Conservation (phyloP, 2,113 vertebrate genomes). For the Argyrosomus japonicus region DNA sequence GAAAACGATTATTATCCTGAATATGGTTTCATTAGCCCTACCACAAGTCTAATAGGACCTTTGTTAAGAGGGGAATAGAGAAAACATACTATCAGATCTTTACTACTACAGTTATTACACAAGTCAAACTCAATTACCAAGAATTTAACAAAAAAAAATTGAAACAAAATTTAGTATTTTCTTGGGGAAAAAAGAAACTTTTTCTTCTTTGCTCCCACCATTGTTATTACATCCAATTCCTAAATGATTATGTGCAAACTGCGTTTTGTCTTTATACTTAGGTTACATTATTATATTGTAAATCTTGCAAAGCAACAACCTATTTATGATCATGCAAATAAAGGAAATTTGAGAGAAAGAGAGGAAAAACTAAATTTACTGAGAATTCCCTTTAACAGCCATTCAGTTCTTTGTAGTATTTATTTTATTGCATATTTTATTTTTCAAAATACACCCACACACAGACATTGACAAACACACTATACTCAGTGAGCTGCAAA, state of each 20-base stretch:
- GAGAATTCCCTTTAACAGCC: background rate
- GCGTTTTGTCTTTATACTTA: background rate
- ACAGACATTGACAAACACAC: background rate
- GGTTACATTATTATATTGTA: background rate
- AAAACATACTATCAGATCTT: no score
- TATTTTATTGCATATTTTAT: background rate
- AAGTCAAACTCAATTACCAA: background rate
- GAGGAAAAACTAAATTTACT: background rate
- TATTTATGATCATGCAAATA: background rate
- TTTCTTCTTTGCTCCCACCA: background rate
- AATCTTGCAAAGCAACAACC: background rate
- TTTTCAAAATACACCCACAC: background rate
- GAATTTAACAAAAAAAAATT: background rate
- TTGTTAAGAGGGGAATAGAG: background rate
- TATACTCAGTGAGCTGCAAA: conserved; percentile 41
- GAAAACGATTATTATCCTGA: background rate
- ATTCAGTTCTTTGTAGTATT: background rate
- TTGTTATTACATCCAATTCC: background rate
- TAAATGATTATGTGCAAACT: background rate
- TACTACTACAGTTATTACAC: no score
- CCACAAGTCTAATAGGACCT: background rate
- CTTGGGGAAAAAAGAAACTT: no score
- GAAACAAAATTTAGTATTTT: background rate
- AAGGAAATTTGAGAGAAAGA: background rate
- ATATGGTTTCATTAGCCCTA: background rate